phyloP scores from a whole-genome alignment of 2,797 vertebrate species.

The Mionectes olivaceus region DNA sequence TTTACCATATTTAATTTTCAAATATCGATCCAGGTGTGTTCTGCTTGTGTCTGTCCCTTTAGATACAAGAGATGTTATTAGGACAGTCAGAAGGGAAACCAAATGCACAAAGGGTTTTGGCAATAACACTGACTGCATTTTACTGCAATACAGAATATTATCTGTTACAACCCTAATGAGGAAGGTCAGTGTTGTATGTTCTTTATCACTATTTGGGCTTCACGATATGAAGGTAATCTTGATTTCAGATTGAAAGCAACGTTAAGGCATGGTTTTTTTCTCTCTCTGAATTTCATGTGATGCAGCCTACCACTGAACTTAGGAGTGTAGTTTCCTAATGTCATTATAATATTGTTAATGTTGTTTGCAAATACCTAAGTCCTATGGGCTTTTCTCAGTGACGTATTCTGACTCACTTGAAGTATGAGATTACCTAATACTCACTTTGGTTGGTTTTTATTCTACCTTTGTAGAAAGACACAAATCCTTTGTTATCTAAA shows the following conservation, averaged over 20 bases:
- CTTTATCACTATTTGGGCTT: neutral
- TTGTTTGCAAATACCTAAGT: neutral
- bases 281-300: neutral
- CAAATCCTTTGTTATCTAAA: constrained; percentile 45
- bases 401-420: neutral
- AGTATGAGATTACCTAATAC: neutral
- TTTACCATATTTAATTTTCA: neutral
- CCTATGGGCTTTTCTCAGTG: neutral
- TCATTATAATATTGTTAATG: neutral
- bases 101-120: neutral
- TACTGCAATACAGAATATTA: neutral
- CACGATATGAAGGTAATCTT: neutral
- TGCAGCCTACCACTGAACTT: neutral
- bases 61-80: neutral
- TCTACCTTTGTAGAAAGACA: neutral
- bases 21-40: neutral
- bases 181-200: neutral
- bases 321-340: neutral
- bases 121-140: neutral
- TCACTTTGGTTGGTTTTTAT: neutral
- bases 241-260: neutral
- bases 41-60: neutral
- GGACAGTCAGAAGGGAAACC: neutral
- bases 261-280: neutral
- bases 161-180: neutral